Conservation (phyloP, 2,888 invertebrate species). For the Macrophya annulata region DNA sequence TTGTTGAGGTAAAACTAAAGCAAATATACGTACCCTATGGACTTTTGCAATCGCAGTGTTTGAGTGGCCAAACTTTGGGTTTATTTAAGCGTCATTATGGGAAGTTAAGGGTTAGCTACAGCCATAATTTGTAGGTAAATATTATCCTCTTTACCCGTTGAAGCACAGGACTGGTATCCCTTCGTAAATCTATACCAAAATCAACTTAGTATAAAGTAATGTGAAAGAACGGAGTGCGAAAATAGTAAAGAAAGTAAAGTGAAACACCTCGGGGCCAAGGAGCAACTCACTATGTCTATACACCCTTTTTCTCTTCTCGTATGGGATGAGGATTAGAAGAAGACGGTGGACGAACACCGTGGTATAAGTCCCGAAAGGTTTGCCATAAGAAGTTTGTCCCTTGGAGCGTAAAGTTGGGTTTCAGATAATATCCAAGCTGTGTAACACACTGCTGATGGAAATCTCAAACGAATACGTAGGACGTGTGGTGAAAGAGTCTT, state of each 20-base stretch:
- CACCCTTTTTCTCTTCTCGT: not conserved
- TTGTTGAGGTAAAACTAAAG: not conserved
- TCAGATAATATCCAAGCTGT: constrained; percentile 45
- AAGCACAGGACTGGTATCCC: not conserved
- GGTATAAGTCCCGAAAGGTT: constrained; percentile 29
- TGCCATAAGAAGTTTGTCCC: constrained; percentile 35
- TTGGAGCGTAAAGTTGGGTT: constrained; percentile 55
- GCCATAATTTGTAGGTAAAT: not conserved
- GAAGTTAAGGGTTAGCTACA: not conserved
- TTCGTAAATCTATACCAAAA: not conserved
- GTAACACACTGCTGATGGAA: constrained; percentile 38
- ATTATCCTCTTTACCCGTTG: not conserved
- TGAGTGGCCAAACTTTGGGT: not conserved
- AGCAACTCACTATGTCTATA: not conserved
- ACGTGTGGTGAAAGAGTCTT: not conserved
- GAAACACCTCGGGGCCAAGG: constrained; percentile 12
- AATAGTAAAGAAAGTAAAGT: constrained; percentile 32
- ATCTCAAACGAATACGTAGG: constrained; percentile 28
- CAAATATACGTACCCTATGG: not conserved
- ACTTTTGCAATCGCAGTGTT: not conserved
- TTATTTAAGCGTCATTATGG: not conserved
- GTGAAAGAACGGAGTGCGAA: not conserved
- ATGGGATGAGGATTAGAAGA: constrained; percentile 5
- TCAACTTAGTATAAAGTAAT: not conserved
- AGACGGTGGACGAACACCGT: constrained; percentile 11